Evolutionary conservation across 37 sponge, comb jelly and placozoan genomes (phyloP).

Genomic region (Spongilla lacustris): DNA sequence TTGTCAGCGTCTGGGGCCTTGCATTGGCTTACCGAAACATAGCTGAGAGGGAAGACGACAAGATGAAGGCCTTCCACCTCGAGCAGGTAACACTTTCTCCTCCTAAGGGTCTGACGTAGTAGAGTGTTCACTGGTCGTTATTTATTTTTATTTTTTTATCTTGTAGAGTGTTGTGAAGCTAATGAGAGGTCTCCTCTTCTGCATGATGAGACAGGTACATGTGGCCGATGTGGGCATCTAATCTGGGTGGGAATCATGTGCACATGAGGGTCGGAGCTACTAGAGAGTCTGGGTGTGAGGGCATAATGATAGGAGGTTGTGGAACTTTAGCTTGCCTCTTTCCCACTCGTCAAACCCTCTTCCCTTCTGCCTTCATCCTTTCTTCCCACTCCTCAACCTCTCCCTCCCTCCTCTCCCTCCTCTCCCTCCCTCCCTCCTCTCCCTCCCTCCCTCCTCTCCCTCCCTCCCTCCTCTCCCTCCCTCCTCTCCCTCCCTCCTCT

Average conservation of each 20-base stretch:
- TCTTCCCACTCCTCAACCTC: background rate
- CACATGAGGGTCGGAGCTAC: no score
- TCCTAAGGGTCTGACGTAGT: no score
- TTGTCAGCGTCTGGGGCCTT: constrained; percentile 87
- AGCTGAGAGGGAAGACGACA: constrained; percentile 74
- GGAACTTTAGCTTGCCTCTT: background rate
- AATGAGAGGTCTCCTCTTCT: constrained; percentile 84
- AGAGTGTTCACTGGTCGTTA: background rate
- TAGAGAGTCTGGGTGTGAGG: no score
- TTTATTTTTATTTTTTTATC: no score
- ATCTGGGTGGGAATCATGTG: background rate
- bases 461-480: no score
- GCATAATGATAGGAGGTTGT: background rate
- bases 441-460: no score
- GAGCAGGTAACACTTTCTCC: constrained; percentile 67
- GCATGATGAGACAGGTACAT: constrained; percentile 85
- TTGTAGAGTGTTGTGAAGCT: constrained; percentile 81
- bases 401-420: background rate
- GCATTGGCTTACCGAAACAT: constrained; percentile 74
- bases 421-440: background rate
- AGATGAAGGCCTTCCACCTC: constrained; percentile 62
- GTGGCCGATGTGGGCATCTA: background rate
- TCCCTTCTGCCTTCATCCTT: background rate
- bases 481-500: no score
- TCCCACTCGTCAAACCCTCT: background rate